These are phyloP conservation scores for Arrhopalites spinosus DNA, from an alignment of 2,888 invertebrate genomes.

Conservation along the genomic window DNA sequence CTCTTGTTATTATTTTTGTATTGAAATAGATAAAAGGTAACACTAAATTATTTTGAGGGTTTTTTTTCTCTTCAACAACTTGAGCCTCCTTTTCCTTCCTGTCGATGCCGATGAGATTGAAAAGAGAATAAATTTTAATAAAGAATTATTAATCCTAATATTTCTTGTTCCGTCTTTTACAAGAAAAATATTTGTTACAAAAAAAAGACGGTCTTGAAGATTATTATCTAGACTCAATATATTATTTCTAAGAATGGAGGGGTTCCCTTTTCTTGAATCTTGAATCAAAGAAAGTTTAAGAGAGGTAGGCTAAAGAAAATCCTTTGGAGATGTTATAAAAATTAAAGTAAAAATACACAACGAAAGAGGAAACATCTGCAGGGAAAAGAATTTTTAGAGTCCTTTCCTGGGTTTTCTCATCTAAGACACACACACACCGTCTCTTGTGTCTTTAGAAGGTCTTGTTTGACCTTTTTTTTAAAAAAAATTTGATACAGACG, in stretches of 20 bases:
- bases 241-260: no score
- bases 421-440: background rate
- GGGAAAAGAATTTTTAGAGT: conserved; percentile 17
- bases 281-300: background rate
- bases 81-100: background rate
- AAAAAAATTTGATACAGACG: background rate
- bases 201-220: no score
- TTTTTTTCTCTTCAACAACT: background rate
- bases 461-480: background rate
- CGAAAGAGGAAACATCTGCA: conserved; percentile 20
- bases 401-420: conserved; percentile 11
- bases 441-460: background rate
- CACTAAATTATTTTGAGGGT: background rate
- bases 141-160: no score
- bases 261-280: no score
- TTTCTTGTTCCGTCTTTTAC: no score
- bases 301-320: background rate
- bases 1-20: background rate
- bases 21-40: background rate
- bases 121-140: no score
- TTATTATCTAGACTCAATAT: no score
- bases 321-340: conserved; percentile 19
- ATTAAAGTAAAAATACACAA: conserved; percentile 11
- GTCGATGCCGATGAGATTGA: background rate
- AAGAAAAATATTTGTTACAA: no score